phyloP scores from a whole-genome alignment of 2,113 vertebrate genomes.

The Helogale parvula region DNA sequence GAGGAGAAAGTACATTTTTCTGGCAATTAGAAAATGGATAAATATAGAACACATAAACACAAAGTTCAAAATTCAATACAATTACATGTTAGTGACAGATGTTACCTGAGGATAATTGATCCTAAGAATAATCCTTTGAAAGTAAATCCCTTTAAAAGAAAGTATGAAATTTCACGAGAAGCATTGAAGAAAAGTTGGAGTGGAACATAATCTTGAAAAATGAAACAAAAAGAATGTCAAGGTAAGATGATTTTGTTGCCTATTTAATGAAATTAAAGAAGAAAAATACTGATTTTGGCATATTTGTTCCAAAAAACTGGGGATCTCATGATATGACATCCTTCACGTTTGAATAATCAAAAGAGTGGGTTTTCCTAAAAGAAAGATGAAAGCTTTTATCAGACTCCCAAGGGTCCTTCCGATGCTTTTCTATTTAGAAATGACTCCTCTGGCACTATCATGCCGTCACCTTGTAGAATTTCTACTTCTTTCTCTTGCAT shows the following conservation, averaged over 20 bases:
- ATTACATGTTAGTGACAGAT: not conserved
- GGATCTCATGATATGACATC: not conserved
- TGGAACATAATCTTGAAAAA: conserved; percentile 22
- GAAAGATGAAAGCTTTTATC: not conserved
- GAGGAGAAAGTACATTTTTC: not conserved
- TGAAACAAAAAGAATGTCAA: conserved; percentile 54
- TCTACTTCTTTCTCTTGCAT: not conserved
- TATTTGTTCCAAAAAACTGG: conserved; percentile 9
- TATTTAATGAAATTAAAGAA: conserved; percentile 39
- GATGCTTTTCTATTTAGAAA: not conserved
- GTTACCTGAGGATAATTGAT: not conserved
- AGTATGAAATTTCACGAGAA: not conserved
- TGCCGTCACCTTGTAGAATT: not conserved
- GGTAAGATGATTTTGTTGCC: not conserved
- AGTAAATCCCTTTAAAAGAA: not conserved
- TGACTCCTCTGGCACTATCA: not conserved
- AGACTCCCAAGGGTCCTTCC: not conserved
- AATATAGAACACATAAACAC: not conserved
- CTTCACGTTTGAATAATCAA: conserved; percentile 1
- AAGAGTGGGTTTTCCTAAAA: not conserved
- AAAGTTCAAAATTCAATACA: not conserved
- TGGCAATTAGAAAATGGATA: not conserved
- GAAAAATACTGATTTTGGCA: not conserved
- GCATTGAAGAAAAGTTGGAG: not conserved
- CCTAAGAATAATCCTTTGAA: not conserved